phyloP scores from a whole-genome alignment of 2,797 vertebrate species.

The Emys orbicularis region DNA sequence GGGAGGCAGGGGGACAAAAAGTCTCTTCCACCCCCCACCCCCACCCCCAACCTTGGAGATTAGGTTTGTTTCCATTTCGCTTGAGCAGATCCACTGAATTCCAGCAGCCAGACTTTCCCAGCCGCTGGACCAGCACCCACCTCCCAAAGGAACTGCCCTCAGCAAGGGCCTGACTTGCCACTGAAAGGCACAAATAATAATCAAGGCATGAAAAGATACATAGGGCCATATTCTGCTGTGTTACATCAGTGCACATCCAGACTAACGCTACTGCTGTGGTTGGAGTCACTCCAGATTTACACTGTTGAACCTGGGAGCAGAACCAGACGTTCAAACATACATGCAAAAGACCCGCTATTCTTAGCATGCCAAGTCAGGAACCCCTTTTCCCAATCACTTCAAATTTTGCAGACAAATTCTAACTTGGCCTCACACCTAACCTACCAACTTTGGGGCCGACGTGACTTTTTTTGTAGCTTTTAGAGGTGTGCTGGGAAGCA shows the following conservation, averaged over 20 bases:
- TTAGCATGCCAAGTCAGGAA: background rate
- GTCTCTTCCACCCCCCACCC: background rate
- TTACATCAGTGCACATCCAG: background rate
- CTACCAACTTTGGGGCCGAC: too few species aligned
- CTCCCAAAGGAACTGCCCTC: background rate
- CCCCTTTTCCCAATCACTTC: background rate
- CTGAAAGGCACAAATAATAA: background rate
- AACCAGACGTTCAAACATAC: background rate
- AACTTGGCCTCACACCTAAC: background rate
- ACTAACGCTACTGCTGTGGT: background rate
- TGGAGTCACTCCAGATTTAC: background rate
- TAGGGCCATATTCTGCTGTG: background rate
- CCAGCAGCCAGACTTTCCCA: background rate
- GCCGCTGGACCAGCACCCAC: background rate
- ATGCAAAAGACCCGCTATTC: background rate
- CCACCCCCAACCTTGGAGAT: background rate
- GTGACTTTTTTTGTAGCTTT: background rate
- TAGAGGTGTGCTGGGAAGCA: too few species aligned
- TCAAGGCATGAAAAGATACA: background rate
- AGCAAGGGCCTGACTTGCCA: too few species aligned
- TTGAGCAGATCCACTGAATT: background rate
- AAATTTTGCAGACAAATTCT: background rate
- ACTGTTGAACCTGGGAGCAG: background rate
- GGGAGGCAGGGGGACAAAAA: background rate
- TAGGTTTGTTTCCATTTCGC: rapidly evolving